These are phyloP conservation scores for Poeciliopsis paucimaculata DNA, from an alignment of 2,797 vertebrate genomes.

Conservation along the genomic window DNA sequence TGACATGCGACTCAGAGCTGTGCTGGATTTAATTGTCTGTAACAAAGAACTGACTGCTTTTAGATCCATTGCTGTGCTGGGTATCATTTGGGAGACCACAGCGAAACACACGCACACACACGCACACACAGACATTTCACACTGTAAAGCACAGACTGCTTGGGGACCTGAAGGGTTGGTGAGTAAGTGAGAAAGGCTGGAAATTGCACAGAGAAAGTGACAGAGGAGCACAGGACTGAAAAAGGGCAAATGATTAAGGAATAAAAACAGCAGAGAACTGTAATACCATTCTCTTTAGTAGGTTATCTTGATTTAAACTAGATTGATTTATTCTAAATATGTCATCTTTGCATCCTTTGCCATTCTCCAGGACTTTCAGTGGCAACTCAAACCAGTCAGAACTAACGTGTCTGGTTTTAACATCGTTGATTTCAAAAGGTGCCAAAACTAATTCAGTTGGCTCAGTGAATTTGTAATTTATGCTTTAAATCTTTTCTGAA, in stretches of 20 bases:
- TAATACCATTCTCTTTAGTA: not conserved
- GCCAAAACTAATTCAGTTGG: not conserved
- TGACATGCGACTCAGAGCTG: conserved; percentile 49
- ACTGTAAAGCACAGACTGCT: conserved; percentile 16
- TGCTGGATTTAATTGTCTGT: conserved; percentile 66
- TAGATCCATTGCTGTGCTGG: conserved; percentile 63
- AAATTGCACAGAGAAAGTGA: conserved; percentile 10
- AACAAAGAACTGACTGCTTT: conserved; percentile 69
- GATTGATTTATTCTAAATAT: not conserved
- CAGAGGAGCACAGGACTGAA: conserved; percentile 10
- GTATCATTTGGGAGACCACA: conserved; percentile 43
- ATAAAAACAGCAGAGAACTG: conserved; percentile 1
- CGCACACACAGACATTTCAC: conserved; percentile 17
- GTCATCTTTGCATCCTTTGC: not conserved
- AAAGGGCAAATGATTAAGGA: conserved; percentile 21
- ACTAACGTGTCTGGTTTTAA: not conserved
- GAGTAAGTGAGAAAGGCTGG: conserved; percentile 12
- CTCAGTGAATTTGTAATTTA: not conserved
- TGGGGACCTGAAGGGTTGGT: conserved; percentile 6
- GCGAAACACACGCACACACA: conserved; percentile 25
- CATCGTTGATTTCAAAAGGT: not conserved
- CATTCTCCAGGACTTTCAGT: not conserved
- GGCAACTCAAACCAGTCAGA: not conserved
- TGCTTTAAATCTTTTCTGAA: not conserved
- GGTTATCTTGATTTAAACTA: not conserved